phyloP scores from a whole-genome alignment of 2,888 invertebrate species.

The Lordiphosa andalusiaca region DNA sequence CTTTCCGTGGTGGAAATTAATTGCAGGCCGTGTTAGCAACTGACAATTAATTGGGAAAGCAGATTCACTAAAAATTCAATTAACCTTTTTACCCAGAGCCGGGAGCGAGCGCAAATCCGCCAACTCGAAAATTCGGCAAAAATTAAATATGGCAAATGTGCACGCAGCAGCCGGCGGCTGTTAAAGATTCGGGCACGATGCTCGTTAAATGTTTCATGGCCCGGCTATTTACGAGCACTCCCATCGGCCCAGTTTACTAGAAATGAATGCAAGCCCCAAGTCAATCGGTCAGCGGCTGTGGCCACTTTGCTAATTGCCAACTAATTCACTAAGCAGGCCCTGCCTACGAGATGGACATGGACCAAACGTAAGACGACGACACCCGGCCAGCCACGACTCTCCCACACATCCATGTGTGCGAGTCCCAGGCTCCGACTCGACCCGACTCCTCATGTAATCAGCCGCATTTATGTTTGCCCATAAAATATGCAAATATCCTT shows the following conservation, averaged over 20 bases:
- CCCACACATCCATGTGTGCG: not conserved
- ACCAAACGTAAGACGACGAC: not conserved
- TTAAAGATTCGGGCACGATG: constrained; percentile 9
- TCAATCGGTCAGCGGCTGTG: constrained; percentile 29
- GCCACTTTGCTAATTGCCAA: constrained; percentile 58
- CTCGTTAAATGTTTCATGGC: constrained; percentile 44
- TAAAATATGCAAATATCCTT: constrained; percentile 76
- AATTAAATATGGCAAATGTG: too few relatives aligned
- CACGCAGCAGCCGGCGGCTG: not conserved
- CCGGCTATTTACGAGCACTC: constrained; percentile 29
- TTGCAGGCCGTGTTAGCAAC: constrained; percentile 59
- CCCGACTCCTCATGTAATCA: constrained; percentile 48
- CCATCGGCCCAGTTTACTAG: constrained; percentile 26
- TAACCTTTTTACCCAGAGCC: constrained; percentile 20
- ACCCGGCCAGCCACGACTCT: not conserved
- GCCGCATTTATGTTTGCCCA: constrained; percentile 72
- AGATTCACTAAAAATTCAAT: constrained; percentile 31
- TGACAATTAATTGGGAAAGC: constrained; percentile 69
- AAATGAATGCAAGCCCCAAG: constrained; percentile 12
- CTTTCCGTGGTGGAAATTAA: constrained; percentile 75
- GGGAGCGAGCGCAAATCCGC: too few relatives aligned
- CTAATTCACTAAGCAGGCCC: constrained; percentile 44
- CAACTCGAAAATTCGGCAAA: constrained; percentile 1
- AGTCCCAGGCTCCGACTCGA: not conserved
- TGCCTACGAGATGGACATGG: not conserved